These are phyloP conservation scores for Eulemur macaco DNA, from an alignment of 2,113 vertebrate species.

Conservation along the genomic window DNA sequence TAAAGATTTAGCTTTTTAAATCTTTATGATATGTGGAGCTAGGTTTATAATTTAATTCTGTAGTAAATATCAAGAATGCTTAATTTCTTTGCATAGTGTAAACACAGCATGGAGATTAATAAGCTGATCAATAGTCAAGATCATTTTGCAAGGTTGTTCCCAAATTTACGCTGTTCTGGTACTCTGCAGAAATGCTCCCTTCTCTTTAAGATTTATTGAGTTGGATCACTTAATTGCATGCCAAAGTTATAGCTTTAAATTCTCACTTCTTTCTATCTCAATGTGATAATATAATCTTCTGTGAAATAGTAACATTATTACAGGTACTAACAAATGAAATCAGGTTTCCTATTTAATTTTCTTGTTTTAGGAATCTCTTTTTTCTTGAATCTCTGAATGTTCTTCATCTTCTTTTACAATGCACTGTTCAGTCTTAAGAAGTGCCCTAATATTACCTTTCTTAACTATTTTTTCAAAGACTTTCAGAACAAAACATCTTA, in stretches of 20 bases:
- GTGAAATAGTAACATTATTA: not conserved
- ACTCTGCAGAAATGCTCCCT: not conserved
- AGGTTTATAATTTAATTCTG: not conserved
- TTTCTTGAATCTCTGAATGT: not conserved
- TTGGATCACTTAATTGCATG: not conserved
- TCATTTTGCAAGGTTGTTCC: not conserved
- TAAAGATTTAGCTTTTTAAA: not conserved
- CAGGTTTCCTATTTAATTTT: not conserved
- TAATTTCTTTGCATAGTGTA: not conserved
- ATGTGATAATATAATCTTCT: not conserved
- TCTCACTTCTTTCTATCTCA: not conserved
- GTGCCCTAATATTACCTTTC: not conserved
- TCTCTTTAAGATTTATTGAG: not conserved
- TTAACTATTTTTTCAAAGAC: not conserved
- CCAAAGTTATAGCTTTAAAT: not conserved
- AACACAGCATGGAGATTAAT: not conserved
- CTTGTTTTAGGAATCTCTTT: not conserved
- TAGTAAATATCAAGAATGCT: not conserved
- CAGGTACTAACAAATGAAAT: slow-evolving; percentile 19
- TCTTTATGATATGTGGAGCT: not conserved
- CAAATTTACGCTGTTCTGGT: not conserved
- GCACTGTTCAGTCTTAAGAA: not conserved
- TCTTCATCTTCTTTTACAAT: not conserved
- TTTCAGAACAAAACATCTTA: slow-evolving; percentile 21
- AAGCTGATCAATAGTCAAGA: not conserved